These are phyloP conservation scores for Mobula birostris DNA, from an alignment of 2,113 vertebrate genomes.

Conservation along the genomic window DNA sequence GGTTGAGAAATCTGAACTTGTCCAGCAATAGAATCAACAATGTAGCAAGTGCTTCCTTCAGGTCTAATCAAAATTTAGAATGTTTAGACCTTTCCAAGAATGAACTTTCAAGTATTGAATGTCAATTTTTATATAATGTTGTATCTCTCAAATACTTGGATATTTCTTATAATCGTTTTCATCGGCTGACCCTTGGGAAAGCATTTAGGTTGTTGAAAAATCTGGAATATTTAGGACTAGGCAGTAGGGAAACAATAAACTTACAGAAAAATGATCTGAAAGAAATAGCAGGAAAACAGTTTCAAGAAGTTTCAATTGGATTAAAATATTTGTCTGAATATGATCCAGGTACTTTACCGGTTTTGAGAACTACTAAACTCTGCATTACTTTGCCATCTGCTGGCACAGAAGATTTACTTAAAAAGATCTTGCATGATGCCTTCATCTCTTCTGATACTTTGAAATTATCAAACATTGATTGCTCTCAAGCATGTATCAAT, in stretches of 20 bases:
- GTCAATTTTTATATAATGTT: conserved; percentile 50
- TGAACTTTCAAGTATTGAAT: conserved; percentile 51
- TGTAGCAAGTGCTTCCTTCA: conserved; percentile 60
- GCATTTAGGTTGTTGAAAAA: conserved; percentile 58
- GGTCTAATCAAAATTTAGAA: conserved; percentile 57
- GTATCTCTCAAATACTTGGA: conserved; percentile 60
- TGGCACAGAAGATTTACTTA: conserved; percentile 40
- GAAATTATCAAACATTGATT: conserved; percentile 54
- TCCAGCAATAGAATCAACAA: conserved; percentile 64
- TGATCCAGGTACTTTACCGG: conserved; percentile 54
- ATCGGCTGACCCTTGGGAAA: conserved; percentile 57
- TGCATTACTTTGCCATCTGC: conserved; percentile 49
- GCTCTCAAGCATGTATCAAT: conserved; percentile 16
- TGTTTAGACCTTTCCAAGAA: conserved; percentile 78
- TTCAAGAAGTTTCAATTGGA: conserved; percentile 58
- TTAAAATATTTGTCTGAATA: conserved; percentile 53
- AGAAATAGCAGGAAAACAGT: conserved; percentile 50
- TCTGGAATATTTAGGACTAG: conserved; percentile 66
- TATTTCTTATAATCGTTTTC: conserved; percentile 67
- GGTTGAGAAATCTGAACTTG: conserved; percentile 63
- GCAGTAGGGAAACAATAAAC: conserved; percentile 44
- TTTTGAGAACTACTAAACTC: conserved; percentile 55
- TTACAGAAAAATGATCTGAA: conserved; percentile 57
- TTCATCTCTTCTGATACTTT: conserved; percentile 51
- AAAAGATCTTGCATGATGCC: conserved; percentile 51